A percentile compares a stretch with the other conserved stretches of the same genome.
Conservation (phyloP, 1,140 invertebrate genomes). For the Drosophila parabipectinata region DNA sequence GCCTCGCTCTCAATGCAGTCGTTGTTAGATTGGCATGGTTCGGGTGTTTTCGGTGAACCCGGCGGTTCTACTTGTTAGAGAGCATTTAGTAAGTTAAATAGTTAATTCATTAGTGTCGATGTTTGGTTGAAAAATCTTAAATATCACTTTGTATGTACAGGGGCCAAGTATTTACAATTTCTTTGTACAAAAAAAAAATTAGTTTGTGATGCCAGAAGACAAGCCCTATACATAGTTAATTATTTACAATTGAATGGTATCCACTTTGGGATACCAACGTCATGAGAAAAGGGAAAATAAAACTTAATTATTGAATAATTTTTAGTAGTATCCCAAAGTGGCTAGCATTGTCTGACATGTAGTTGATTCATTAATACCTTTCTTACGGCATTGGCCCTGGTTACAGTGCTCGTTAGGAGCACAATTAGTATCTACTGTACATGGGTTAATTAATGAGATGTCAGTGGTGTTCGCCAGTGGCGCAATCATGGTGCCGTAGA, state of each 20-base stretch:
- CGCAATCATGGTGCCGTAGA: conserved; percentile 52
- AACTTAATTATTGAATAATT: conserved; percentile 7
- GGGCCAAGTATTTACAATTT: conserved; percentile 48
- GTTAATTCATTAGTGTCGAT: conserved; percentile 16
- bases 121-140: conserved; percentile 5
- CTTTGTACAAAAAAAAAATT: conserved; percentile 37
- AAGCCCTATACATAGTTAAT: conserved; percentile 61
- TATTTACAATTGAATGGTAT: conserved; percentile 49
- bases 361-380: conserved; percentile 81
- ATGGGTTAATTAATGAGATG: conserved; percentile 82
- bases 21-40: conserved; percentile 89
- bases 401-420: conserved; percentile 85
- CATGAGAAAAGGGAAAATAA: neutral
- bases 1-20: conserved; percentile 90
- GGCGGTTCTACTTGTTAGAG: conserved; percentile 86
- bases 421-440: conserved; percentile 85
- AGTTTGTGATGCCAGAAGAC: conserved; percentile 43
- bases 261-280: conserved; percentile 53
- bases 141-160: conserved; percentile 49
- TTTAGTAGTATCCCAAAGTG: conserved; percentile 41
- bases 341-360: conserved; percentile 26
- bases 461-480: conserved; percentile 53
- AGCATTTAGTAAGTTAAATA: conserved; percentile 50
- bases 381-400: conserved; percentile 85
- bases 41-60: conserved; percentile 87